These are phyloP conservation scores for Echiichthys vipera DNA, from an alignment of 2,797 vertebrate genomes.

Conservation along the genomic window DNA sequence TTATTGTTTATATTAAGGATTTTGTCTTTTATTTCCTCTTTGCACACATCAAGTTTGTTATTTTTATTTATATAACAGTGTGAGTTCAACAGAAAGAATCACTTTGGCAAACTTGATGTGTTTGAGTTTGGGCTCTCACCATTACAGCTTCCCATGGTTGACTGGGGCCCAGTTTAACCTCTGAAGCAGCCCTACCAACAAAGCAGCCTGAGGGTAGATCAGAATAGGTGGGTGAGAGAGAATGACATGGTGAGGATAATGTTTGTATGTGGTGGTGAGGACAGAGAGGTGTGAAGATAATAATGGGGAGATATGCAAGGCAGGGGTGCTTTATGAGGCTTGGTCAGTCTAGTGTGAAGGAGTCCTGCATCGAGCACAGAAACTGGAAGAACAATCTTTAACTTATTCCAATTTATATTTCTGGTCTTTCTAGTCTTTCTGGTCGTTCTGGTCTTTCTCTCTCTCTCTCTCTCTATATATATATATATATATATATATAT, in stretches of 20 bases:
- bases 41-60: slow-evolving; percentile 40
- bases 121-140: slow-evolving; percentile 79
- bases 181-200: slow-evolving; percentile 49
- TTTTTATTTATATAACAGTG: slow-evolving; percentile 55
- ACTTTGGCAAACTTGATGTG: slow-evolving; percentile 71
- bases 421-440: neutral
- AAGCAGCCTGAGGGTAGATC: slow-evolving; percentile 51
- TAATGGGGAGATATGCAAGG: slow-evolving; percentile 79
- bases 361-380: slow-evolving; percentile 68
- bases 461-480: neutral
- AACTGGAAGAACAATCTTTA: slow-evolving; percentile 61
- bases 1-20: slow-evolving; percentile 15
- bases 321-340: slow-evolving; percentile 73
- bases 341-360: slow-evolving; percentile 79
- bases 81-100: slow-evolving; percentile 67
- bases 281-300: slow-evolving; percentile 84
- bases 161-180: slow-evolving; percentile 71
- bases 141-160: slow-evolving; percentile 72
- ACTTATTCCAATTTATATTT: slow-evolving; percentile 56
- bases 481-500: too few species aligned
- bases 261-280: slow-evolving; percentile 61
- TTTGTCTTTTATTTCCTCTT: slow-evolving; percentile 35
- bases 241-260: slow-evolving; percentile 54
- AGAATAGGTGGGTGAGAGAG: slow-evolving; percentile 52
- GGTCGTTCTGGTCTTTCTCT: too few species aligned